Percentiles rank a stretch among this genome's conserved stretches.
Evolutionary conservation across 2,888 invertebrate genomes (phyloP).

Genomic region (Andrena dorsata): DNA sequence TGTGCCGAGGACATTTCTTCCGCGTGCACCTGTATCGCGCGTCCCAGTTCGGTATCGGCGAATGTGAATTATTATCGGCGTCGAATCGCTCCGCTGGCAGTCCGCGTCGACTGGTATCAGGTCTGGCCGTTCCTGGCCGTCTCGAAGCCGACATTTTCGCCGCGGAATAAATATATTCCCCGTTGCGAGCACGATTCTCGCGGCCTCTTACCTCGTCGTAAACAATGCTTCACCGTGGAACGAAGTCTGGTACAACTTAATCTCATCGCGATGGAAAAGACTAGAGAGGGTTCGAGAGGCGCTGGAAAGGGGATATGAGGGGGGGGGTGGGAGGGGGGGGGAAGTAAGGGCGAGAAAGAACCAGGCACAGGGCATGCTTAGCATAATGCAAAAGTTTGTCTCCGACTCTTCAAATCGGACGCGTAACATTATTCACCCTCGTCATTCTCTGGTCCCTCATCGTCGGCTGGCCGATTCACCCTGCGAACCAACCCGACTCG

Average conservation of each 20-base stretch:
- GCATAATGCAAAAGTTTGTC: slow-evolving; percentile 49
- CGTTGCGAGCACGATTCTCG: slow-evolving; percentile 25
- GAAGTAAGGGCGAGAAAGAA: background rate
- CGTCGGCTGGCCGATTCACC: slow-evolving; percentile 46
- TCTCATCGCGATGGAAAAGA: slow-evolving; percentile 35
- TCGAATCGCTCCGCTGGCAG: slow-evolving; percentile 35
- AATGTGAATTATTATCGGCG: slow-evolving; percentile 46
- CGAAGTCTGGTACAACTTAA: slow-evolving; percentile 47
- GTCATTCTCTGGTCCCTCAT: slow-evolving; percentile 54
- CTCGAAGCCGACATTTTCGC: slow-evolving; percentile 14
- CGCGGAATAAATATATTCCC: slow-evolving; percentile 24
- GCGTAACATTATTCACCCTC: slow-evolving; percentile 60
- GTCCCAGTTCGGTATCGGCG: slow-evolving; percentile 47
- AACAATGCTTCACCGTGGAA: slow-evolving; percentile 36
- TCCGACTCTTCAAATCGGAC: slow-evolving; percentile 49
- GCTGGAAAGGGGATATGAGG: background rate
- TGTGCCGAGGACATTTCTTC: slow-evolving; percentile 16
- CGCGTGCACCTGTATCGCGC: slow-evolving; percentile 32
- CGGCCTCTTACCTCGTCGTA: slow-evolving; percentile 36
- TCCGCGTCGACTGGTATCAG: slow-evolving; percentile 29
- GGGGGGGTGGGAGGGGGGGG: too few relatives aligned
- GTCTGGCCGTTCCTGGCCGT: background rate
- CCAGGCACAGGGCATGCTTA: slow-evolving; percentile 6
- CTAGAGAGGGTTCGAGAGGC: background rate
- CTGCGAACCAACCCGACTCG: slow-evolving; percentile 30